Base-by-base conservation (phyloP, 2,797 vertebrate species). In the Furcifer pardalis region DNA sequence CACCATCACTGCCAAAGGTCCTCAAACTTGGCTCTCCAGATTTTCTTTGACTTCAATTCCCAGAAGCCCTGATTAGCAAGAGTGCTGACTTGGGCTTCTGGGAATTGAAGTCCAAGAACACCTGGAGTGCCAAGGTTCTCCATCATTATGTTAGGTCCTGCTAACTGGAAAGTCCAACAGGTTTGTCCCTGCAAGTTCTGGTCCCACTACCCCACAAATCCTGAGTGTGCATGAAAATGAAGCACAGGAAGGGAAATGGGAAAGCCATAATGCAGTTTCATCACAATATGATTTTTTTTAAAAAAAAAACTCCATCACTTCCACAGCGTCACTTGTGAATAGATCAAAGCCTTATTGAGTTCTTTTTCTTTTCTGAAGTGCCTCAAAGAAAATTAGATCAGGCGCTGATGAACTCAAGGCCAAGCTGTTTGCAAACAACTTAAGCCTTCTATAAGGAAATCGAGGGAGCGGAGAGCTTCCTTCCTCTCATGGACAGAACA, bases 331-430 rank as follows among this genome's bases (percentile, higher is more conserved):
- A 8, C 7, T 42, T 78, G 30, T 15, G 44, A 17, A 19, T 27
- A 8, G 46, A 17, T 52, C 1, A 6, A 13, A 10, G 0, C 0
- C 4, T 2, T 4, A 32, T 59, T 59, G 8, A 21, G 37, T 13
- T 10, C 63, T 71, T 9, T 63, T 66, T 35, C 60, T n/a, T n/a
- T n/a, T n/a, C n/a, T n/a, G n/a, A n/a, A n/a, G n/a, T 32, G 56
- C 49, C 59, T 68, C 52, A 5, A 42, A 56, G 71, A 63, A 77
- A 25, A 0, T 4, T 7, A 37, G 2, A 37, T 84, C 17, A 0
- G 35, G 62, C 13, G 30, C 9, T 15, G 52, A 0, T 6, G 1
- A 37, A 25, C 1, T 4, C 9, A 9, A 5, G 9, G 44, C 44
- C 19, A 30, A 40, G 7, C 27, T 2, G 1, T n/a, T 46, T 19